Evolutionary conservation across 2,113 vertebrate species (phyloP), one percentile per base, ranked within the genome.

Genomic region (Tauraco erythrolophus): DNA sequence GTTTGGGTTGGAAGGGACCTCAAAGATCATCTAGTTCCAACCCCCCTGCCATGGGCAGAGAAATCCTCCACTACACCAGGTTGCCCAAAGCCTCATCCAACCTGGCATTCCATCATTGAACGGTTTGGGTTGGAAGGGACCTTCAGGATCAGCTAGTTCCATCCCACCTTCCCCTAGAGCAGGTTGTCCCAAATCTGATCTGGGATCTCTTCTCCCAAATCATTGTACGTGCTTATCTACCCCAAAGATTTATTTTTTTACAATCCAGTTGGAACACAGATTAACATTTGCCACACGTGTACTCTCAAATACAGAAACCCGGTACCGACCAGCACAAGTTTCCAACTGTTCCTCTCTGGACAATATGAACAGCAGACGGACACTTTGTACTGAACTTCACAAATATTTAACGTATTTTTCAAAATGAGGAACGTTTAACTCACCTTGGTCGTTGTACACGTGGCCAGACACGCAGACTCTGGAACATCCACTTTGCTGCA

Each of bases 371-470:
- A 80, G 61, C 61, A 66, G 69, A 28, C 11, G 23, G 16, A 54
- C 43, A 16, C 41, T 64, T 65, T 21, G 68, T 33, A 23, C 5
- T 37, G 35, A 95, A 57, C 27, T 78, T 25, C 80, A 62, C 39
- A 21, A 61, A 53, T 0, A 21, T 43, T 62, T 28, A 62, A 30
- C 5, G 3, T 69, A 10, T 60, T 33, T 53, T 56, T 14, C 39
- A 46, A 30, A 14, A 3, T 5, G 24, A 66, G 45, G n/a, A 45
- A 80, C 9, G 31, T 9, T 28, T 19, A 25, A 97, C 99, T 98
- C 85, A 99, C 99, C 54, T 35, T 95, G 94, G 69, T 98, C 86
- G 58, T 97, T 98, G 92, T 99, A 99, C n/a, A 99, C 56, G 2
- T 99, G 98, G 71, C 99, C 99, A 6, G 88, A 97, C 69, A 98